Percentiles rank a stretch among this genome's conserved stretches.
Evolutionary conservation across 2,797 vertebrate genomes (phyloP).

Genomic region (Poeciliopsis infans): DNA sequence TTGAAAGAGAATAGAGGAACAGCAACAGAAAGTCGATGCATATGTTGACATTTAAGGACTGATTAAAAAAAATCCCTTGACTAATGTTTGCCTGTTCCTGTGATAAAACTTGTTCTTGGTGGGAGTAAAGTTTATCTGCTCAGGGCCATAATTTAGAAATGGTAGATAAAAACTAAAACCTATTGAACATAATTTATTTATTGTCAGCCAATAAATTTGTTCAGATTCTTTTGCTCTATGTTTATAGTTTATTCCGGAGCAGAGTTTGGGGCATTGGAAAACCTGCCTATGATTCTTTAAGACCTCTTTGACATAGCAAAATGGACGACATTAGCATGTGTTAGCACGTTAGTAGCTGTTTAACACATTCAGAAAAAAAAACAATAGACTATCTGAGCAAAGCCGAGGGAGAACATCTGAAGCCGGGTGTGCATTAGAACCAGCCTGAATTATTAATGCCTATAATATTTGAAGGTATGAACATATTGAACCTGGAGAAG

Average conservation of each 20-base stretch:
- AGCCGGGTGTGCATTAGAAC: neutral
- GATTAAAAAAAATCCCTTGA: neutral
- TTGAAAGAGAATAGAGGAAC: neutral
- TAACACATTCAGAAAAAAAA: neutral
- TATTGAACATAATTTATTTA: neutral
- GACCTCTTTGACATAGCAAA: neutral
- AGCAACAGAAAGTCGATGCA: neutral
- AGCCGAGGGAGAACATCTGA: neutral
- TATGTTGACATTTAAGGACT: neutral
- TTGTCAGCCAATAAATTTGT: neutral
- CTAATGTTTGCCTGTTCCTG: neutral
- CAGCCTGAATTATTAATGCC: slow-evolving; percentile 3
- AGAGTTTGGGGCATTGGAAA: neutral
- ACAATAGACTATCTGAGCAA: neutral
- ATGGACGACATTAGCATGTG: neutral
- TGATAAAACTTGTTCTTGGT: neutral
- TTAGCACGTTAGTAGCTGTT: neutral
- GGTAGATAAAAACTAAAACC: neutral
- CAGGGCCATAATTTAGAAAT: neutral
- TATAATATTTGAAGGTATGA: slow-evolving; percentile 8
- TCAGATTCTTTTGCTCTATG: neutral
- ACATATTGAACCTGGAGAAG: slow-evolving; percentile 2
- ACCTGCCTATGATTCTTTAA: neutral
- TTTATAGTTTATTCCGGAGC: neutral
- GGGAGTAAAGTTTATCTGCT: neutral